These are phyloP conservation scores for Marisa cornuarietis DNA, from an alignment of 1,140 invertebrate genomes.

Conservation along the genomic window DNA sequence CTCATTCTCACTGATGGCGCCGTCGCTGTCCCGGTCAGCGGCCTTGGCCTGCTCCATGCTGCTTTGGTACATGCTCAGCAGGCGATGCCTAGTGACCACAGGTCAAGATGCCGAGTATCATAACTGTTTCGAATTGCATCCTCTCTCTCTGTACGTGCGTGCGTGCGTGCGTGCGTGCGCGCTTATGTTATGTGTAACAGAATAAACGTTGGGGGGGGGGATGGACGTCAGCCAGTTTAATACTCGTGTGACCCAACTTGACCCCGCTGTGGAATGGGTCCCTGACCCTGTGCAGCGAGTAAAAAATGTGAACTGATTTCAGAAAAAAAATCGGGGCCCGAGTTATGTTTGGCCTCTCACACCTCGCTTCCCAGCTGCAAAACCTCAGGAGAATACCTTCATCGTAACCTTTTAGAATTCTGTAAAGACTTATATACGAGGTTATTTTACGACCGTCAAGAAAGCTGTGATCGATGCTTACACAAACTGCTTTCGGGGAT, in stretches of 20 bases:
- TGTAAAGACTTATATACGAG: no score
- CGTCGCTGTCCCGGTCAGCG: slow-evolving; percentile 12
- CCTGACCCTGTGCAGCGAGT: background rate
- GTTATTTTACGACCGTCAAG: no score
- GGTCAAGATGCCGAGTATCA: background rate
- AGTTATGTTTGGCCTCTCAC: background rate
- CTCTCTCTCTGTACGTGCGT: no score
- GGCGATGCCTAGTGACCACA: background rate
- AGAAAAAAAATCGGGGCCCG: background rate
- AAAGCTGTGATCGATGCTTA: background rate
- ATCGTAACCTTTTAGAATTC: no score
- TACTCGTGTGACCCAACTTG: background rate
- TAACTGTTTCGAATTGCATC: background rate
- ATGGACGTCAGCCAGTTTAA: background rate
- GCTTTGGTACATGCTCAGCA: slow-evolving; percentile 15
- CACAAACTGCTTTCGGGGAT: slow-evolving; percentile 19
- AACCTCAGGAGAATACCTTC: no score
- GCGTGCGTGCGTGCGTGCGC: no score
- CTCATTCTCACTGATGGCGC: slow-evolving; percentile 12
- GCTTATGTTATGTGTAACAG: no score
- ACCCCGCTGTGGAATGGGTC: background rate
- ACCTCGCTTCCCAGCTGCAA: background rate
- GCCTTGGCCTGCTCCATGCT: slow-evolving; percentile 2
- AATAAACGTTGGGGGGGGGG: no score
- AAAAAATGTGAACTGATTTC: background rate